Conservation (phyloP, 1,140 invertebrate species). For the Pogonognathellus flavescens region DNA sequence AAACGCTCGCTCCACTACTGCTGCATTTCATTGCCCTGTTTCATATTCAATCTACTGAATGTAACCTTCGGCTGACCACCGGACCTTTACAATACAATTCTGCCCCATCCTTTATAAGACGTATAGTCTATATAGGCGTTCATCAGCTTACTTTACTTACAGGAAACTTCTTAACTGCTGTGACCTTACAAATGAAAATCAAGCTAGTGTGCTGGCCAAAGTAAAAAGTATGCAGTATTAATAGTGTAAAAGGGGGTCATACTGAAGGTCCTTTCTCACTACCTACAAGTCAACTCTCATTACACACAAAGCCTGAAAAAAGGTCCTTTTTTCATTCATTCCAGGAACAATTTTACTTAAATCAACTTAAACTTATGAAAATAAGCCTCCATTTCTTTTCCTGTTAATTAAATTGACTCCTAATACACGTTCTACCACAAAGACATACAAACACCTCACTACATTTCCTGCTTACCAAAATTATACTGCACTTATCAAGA, state of each 20-base stretch:
- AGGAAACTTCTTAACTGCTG: neutral
- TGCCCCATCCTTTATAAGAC: neutral
- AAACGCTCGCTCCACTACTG: no score
- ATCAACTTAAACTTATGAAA: no score
- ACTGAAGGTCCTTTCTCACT: neutral
- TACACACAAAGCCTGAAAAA: neutral
- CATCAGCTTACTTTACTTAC: neutral
- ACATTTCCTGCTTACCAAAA: no score
- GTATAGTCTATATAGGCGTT: no score
- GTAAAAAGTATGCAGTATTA: neutral
- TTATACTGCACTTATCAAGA: no score
- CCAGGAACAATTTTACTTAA: slow-evolving; percentile 12
- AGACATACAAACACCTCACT: no score
- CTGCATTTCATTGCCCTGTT: neutral
- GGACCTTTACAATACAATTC: neutral
- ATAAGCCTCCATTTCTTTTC: no score
- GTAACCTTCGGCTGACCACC: neutral
- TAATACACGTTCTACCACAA: no score
- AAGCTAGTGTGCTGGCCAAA: neutral
- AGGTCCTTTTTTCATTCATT: neutral
- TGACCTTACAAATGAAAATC: slow-evolving; percentile 2
- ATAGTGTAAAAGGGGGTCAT: neutral
- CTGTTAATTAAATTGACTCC: no score
- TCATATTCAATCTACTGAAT: neutral
- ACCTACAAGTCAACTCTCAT: neutral